Conservation (phyloP, 2,888 invertebrate genomes). For the Psylliodes chrysocephalus region DNA sequence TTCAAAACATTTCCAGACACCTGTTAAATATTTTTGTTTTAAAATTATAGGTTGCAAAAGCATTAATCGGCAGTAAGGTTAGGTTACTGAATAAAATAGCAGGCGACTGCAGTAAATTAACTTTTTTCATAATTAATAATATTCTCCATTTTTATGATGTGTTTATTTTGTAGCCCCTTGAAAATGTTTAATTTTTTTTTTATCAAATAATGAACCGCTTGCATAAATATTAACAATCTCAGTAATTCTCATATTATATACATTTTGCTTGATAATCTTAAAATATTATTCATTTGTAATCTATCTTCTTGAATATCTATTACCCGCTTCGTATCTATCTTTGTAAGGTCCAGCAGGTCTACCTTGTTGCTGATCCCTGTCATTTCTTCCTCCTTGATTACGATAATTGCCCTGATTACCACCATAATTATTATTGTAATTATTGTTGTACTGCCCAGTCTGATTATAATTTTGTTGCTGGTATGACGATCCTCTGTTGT, state of each 20-base stretch:
- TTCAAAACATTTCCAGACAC: too few relatives aligned
- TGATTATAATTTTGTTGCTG: slow-evolving; percentile 34
- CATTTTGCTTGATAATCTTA: neutral
- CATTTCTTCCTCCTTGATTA: slow-evolving; percentile 23
- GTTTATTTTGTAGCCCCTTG: too few relatives aligned
- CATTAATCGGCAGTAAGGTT: too few relatives aligned
- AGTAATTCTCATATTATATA: slow-evolving; percentile 1
- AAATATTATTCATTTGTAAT: neutral
- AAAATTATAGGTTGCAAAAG: too few relatives aligned
- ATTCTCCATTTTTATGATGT: too few relatives aligned
- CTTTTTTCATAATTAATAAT: too few relatives aligned
- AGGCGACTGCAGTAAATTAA: too few relatives aligned
- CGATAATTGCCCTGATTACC: slow-evolving; percentile 35
- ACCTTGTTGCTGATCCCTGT: slow-evolving; percentile 35
- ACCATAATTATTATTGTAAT: slow-evolving; percentile 19
- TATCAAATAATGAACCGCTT: too few relatives aligned
- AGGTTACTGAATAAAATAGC: too few relatives aligned
- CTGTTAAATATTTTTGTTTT: too few relatives aligned
- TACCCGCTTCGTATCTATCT: slow-evolving; percentile 54
- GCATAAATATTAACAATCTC: neutral
- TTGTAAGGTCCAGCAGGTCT: slow-evolving; percentile 57
- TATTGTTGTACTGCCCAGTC: slow-evolving; percentile 12
- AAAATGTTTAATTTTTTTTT: too few relatives aligned
- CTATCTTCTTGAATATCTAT: slow-evolving; percentile 49
- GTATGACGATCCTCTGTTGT: slow-evolving; percentile 30